Evolutionary conservation across 2,888 invertebrate species (phyloP), one percentile per base, ranked within the genome.

Genomic region (Chymomyza fuscimana): DNA sequence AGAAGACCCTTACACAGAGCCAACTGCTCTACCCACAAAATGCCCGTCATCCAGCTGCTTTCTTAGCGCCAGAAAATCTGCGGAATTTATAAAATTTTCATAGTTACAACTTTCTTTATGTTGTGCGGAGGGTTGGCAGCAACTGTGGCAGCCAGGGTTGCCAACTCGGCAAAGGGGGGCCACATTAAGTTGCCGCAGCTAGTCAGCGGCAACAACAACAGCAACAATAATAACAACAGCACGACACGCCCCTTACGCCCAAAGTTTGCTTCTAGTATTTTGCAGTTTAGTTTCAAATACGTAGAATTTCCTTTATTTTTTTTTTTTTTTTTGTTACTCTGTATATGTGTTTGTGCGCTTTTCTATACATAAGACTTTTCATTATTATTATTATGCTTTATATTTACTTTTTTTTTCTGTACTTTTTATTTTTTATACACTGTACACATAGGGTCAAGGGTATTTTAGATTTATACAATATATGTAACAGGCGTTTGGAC

Each of bases 41-140:
- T 46, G 40, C 40, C 40, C 40, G 40, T 46, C 40, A 46, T 46
- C 40, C 40, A 46, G 40, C 40, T 46, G 40, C 40, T 79, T 72
- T 87, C 85, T 86, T 88, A 82, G 87, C 81, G 79, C 80, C 87
- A 81, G 77, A 86, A 87, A 86, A 85, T 87, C 88, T 89, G 79
- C 75, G 86, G 86, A 87, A 87, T 87, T 87, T 87, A 87, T 89
- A 88, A 88, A 89, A 89, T 87, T 89, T 87, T 89, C 88, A 87
- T 87, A 89, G 89, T 87, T 87, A 87, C 87, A 87, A 86, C 87
- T 86, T 86, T 88, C 87, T 86, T 88, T 88, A 80, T 79, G 80
- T 76, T 79, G 68, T 63, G 79, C 19, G 16, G 54, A 19, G 22
- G 54, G 19, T 16, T 5, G 22, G 54, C 19, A 16, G 16, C 25